Evolutionary conservation across 2,888 invertebrate genomes (phyloP).

Genomic region (Tineola bisselliella): DNA sequence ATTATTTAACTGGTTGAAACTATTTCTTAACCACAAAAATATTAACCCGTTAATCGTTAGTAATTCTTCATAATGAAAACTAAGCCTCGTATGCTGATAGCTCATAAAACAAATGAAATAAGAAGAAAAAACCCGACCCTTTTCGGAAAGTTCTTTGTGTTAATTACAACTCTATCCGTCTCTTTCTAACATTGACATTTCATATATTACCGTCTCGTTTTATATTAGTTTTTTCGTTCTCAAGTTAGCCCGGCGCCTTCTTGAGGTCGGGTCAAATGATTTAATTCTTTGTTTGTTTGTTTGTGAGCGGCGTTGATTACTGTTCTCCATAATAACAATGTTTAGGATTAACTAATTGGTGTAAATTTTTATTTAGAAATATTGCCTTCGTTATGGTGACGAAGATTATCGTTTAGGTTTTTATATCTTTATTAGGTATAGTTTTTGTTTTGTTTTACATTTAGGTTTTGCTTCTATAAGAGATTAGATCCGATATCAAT

Average conservation of each 20-base stretch:
- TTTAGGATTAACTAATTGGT: conserved; percentile 59
- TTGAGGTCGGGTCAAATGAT: conserved; percentile 60
- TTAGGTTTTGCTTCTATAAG: too few relatives aligned
- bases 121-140: conserved; percentile 37
- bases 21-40: background rate
- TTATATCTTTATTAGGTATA: background rate
- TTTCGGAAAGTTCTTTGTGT: conserved; percentile 62
- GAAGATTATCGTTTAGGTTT: background rate
- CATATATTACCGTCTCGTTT: conserved; percentile 14
- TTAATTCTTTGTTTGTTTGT: conserved; percentile 43
- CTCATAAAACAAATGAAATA: conserved; percentile 37
- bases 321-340: conserved; percentile 55
- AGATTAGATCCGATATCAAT: too few relatives aligned
- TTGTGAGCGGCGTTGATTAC: conserved; percentile 43
- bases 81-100: background rate
- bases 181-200: conserved; percentile 19
- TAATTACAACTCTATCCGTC: conserved; percentile 39
- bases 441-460: too few relatives aligned
- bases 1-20: too few relatives aligned
- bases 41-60: background rate
- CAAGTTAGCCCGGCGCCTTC: conserved; percentile 38
- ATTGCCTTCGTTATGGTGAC: conserved; percentile 20
- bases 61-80: too few relatives aligned
- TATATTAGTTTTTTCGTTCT: conserved; percentile 21
- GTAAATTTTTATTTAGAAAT: conserved; percentile 61